Percentiles rank a stretch among this genome's conserved stretches.
These are phyloP conservation scores for Forbesichthys papilliferus DNA, from an alignment of 2,113 vertebrate species.

Conservation along the genomic window DNA sequence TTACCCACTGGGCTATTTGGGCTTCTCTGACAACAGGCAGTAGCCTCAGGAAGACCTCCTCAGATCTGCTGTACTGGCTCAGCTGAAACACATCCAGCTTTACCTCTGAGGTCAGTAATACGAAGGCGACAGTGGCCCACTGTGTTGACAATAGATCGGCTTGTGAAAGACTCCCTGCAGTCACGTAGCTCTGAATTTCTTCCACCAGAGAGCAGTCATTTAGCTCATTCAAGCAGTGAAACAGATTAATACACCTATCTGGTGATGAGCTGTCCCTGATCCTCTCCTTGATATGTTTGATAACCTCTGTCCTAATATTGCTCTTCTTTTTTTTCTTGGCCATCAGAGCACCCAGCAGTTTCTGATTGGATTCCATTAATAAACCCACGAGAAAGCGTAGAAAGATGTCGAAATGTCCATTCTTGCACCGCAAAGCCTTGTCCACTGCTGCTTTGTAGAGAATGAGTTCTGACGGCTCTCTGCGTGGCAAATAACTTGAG, in stretches of 20 bases:
- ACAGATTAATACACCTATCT: constrained; percentile 62
- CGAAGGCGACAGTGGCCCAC: constrained; percentile 63
- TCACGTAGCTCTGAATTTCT: constrained; percentile 59
- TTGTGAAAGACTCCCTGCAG: constrained; percentile 20
- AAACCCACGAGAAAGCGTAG: constrained; percentile 67
- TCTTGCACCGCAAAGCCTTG: constrained; percentile 38
- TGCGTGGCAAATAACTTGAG: constrained; percentile 10
- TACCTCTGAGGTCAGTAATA: constrained; percentile 62
- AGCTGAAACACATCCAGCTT: constrained; percentile 55
- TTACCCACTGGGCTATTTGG: constrained; percentile 46
- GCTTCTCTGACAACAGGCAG: constrained; percentile 61
- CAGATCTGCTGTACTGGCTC: constrained; percentile 52
- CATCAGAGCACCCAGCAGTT: constrained; percentile 45
- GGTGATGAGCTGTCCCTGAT: constrained; percentile 38
- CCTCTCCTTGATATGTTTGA: constrained; percentile 58
- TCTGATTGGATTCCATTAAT: constrained; percentile 58
- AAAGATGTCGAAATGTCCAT: constrained; percentile 65
- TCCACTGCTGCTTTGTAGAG: constrained; percentile 62
- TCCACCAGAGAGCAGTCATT: constrained; percentile 57
- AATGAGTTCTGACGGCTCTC: constrained; percentile 40
- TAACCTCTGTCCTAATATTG: constrained; percentile 35
- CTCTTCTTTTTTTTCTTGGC: constrained; percentile 34
- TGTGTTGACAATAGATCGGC: constrained; percentile 49
- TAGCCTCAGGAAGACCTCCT: constrained; percentile 57
- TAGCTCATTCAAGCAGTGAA: constrained; percentile 67